Base-by-base conservation (phyloP, 1,140 invertebrate genomes). In the Thrips palmi region DNA sequence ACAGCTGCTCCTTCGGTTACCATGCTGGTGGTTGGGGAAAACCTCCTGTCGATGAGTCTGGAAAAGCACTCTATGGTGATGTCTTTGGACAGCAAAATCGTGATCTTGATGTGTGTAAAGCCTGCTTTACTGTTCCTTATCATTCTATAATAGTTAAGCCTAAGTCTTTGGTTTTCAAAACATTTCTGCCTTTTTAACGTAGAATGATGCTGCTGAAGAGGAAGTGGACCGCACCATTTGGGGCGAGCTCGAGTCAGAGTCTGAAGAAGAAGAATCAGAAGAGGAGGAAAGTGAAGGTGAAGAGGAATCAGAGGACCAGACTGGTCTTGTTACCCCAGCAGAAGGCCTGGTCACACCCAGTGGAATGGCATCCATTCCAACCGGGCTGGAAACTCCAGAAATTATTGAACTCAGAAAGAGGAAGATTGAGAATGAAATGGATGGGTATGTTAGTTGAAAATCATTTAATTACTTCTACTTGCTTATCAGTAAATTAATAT, bases 1-100 rank as follows among this genome's bases (percentile, higher is more conserved):
- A 97, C 47, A 80, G 84, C 5, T 97, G 93, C 55, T 84, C 88
- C 0, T 99, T 98, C 62, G 94, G 94, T 20, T 99, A 98, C 58
- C 94, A 98, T 66, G 92, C 92, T 2, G 93, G 88, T 25, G 93
- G 93, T 32, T 98, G 93, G 93, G 93, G 94, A 36, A 99, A 99
- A 61, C 96, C 96, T n/a, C 96, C 96, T 1, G 96, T 99, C 0
- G 96, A 99, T 63, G 93, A 98, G 60, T 79, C 76, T 45, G 94
- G 96, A 12, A 82, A 92, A 57, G 96, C 96, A 1, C 61, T 99
- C 0, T 99, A 99, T 58, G 96, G 96, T 6, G 96, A 99, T 63
- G 96, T 99, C 0, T 99, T 99, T 58, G 94, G 93, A 22, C 70
- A 73, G 21, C 68, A 68, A 45, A 57, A 59, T 32, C 58, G 53